These are phyloP conservation scores for Phataginus tricuspis DNA, from an alignment of 2,797 vertebrate species.

Conservation along the genomic window DNA sequence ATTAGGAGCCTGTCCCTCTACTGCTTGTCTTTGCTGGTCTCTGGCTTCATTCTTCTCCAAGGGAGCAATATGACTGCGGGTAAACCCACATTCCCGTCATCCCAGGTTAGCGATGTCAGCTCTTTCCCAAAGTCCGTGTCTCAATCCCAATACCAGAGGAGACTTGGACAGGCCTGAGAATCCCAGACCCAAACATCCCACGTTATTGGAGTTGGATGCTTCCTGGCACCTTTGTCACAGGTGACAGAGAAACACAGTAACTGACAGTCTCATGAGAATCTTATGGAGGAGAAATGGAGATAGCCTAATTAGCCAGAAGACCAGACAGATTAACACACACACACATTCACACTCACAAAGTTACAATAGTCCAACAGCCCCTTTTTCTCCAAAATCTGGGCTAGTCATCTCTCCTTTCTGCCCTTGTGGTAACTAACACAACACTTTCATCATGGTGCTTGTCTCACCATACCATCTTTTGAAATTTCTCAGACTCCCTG, in stretches of 20 bases:
- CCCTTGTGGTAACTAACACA: neutral
- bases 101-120: neutral
- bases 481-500: neutral
- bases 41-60: neutral
- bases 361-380: neutral
- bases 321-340: neutral
- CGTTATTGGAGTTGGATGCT: neutral
- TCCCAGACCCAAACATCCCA: neutral
- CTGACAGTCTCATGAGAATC: neutral
- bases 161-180: neutral
- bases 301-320: neutral
- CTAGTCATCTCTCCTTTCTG: neutral
- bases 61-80: fast-evolving
- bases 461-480: neutral
- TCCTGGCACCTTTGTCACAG: neutral
- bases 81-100: neutral
- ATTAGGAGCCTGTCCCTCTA: neutral
- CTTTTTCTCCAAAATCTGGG: neutral
- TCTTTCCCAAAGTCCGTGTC: neutral
- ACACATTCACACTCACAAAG: neutral
- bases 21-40: neutral
- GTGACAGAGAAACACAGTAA: neutral
- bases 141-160: neutral
- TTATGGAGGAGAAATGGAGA: neutral
- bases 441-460: neutral